phyloP scores from a whole-genome alignment of 2,113 vertebrate genomes.

The Tragelaphus imberbis region DNA sequence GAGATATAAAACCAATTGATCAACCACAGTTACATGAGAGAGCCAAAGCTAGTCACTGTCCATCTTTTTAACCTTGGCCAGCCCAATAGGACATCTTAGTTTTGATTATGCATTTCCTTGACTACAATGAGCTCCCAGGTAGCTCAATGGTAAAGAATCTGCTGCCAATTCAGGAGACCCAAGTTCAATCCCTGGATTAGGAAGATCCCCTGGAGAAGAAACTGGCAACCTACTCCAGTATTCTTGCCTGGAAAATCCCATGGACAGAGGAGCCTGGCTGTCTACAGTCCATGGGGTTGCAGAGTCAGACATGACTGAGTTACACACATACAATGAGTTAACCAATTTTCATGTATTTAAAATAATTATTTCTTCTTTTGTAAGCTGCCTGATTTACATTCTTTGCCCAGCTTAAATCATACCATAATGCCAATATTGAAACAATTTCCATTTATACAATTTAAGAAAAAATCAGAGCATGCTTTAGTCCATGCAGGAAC shows the following conservation, averaged over 20 bases:
- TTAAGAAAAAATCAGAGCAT: background rate
- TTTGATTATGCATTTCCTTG: background rate
- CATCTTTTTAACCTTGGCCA: background rate
- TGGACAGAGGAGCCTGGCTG: background rate
- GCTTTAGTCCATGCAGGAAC: background rate
- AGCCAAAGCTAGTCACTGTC: background rate
- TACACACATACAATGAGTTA: background rate
- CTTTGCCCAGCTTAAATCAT: background rate
- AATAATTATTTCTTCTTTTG: background rate
- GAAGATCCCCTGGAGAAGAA: background rate
- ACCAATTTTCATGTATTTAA: constrained; percentile 4
- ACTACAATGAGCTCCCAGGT: background rate
- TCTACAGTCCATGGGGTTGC: background rate
- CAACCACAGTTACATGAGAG: background rate
- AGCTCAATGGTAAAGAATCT: background rate
- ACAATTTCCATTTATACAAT: background rate
- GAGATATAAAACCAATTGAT: background rate
- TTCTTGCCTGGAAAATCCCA: background rate
- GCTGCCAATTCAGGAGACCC: background rate
- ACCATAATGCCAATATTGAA: constrained; percentile 26
- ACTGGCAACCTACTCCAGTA: background rate
- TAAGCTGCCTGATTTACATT: background rate
- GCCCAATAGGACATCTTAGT: background rate
- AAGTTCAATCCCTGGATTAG: background rate
- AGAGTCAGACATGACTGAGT: background rate